Evolutionary conservation across 2,888 invertebrate genomes (phyloP), one percentile per base, ranked within the genome.

Genomic region (Liposcelis brunnea): DNA sequence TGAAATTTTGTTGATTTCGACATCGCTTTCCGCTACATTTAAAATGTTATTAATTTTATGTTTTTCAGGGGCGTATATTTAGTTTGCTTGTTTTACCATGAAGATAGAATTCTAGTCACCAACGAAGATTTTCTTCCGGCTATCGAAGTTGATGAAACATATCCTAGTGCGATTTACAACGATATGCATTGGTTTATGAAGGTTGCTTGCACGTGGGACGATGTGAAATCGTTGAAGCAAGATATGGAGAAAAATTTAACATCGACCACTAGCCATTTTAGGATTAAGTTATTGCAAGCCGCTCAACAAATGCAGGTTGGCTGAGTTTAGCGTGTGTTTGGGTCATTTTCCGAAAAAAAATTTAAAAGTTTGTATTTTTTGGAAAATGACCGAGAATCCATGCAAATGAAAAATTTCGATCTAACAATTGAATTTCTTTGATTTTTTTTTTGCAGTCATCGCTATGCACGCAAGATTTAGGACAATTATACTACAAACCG

Each of bases 121-220:
- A 90, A 90, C 55, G 97, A 97, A 64, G 97, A 98, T 61, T 90
- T 89, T 63, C 70, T 97, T 49, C 97, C 97, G 1, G 87, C 94
- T 48, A 84, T 97, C 56, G 94, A 95, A 68, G 86, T 97, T 43
- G 95, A 95, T 61, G 95, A 95, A 64, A 86, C 86, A 31, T 93
- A 89, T 62, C 87, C 91, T 37, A 84, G 83, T 55, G 84, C 86
- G 52, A 77, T 94, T 50, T 81, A 91, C 61, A 79, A 77, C 49
- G 97, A 97, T 65, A 87, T 93, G 63, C 87, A 95, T 61, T 98
- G 97, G 97, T 72, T 97, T 18, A 90, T 97, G 84, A 94, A 93
- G 75, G 81, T 95, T 32, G 85, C 94, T 0, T 90, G 93, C 61
- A 84, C 89, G 0, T 97, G 97, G 97, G 91, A 94, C 55, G 93